phyloP scores from a whole-genome alignment of 2,113 vertebrate genomes.

The Microcebus griseorufus region DNA sequence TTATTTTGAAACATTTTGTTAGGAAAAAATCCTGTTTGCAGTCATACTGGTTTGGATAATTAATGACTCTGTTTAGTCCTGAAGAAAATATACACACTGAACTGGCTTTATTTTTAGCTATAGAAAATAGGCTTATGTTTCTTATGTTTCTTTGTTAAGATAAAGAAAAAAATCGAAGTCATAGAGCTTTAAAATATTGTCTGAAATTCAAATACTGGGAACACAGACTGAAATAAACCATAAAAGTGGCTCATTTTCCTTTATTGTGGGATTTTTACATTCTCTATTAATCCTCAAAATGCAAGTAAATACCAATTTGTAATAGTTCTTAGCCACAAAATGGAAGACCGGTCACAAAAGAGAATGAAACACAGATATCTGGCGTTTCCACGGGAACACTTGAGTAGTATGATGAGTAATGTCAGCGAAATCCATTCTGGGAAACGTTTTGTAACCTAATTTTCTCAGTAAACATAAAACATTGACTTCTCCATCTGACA shows the following conservation, averaged over 20 bases:
- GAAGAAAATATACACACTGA: not conserved
- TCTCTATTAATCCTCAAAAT: conserved; percentile 49
- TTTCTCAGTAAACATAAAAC: not conserved
- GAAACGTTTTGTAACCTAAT: conserved; percentile 15
- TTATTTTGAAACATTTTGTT: not conserved
- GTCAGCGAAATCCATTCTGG: conserved; percentile 14
- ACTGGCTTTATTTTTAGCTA: conserved; percentile 2
- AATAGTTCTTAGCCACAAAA: conserved; percentile 25
- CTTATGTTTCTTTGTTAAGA: not conserved
- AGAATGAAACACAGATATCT: not conserved
- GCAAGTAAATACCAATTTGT: conserved; percentile 49
- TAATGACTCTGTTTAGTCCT: not conserved
- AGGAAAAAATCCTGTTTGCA: not conserved
- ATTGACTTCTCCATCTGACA: not conserved
- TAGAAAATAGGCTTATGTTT: not conserved
- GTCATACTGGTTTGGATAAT: not conserved
- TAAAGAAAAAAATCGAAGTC: not conserved
- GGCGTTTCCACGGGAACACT: not conserved
- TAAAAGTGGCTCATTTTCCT: conserved; percentile 21
- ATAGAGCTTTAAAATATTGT: not conserved
- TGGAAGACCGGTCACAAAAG: conserved; percentile 13
- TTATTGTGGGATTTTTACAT: not conserved
- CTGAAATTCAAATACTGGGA: conserved; percentile 8
- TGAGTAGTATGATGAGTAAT: not conserved
- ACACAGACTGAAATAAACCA: not conserved